Evolutionary conservation across 2,888 invertebrate species (phyloP).

Genomic region (Cyclophora albipunctata): DNA sequence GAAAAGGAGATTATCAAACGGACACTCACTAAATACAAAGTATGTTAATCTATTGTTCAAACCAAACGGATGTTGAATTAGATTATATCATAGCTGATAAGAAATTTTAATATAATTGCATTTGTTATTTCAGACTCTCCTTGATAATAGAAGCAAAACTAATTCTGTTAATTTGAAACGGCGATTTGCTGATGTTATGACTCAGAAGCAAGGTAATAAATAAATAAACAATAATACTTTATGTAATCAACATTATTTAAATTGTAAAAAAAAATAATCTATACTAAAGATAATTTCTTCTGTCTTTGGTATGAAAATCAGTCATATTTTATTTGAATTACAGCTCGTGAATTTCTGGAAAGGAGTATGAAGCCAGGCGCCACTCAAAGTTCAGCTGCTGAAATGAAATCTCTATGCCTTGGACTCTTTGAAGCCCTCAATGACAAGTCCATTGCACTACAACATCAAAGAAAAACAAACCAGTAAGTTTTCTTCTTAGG

Average conservation of each 20-base stretch:
- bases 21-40: constrained; percentile 84
- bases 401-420: constrained; percentile 84
- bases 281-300: no score
- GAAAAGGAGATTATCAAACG: constrained; percentile 85
- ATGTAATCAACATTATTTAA: no score
- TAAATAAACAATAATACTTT: not conserved
- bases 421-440: constrained; percentile 88
- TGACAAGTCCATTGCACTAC: constrained; percentile 88
- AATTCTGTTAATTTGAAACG: constrained; percentile 81
- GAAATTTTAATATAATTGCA: constrained; percentile 1
- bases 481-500: constrained; percentile 71
- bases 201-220: constrained; percentile 84
- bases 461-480: constrained; percentile 91
- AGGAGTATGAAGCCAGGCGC: constrained; percentile 64
- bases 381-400: constrained; percentile 77
- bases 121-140: constrained; percentile 72
- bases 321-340: constrained; percentile 21
- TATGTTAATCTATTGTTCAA: constrained; percentile 26
- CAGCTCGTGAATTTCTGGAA: constrained; percentile 85
- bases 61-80: no score
- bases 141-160: constrained; percentile 83
- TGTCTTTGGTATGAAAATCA: no score
- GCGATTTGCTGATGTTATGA: constrained; percentile 81
- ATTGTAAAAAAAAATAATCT: not conserved
- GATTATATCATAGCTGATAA: no score